These are phyloP conservation scores for Dendronephthya gigantea DNA, from an alignment of 64 coral and sea anemone genomes.

Conservation along the genomic window DNA sequence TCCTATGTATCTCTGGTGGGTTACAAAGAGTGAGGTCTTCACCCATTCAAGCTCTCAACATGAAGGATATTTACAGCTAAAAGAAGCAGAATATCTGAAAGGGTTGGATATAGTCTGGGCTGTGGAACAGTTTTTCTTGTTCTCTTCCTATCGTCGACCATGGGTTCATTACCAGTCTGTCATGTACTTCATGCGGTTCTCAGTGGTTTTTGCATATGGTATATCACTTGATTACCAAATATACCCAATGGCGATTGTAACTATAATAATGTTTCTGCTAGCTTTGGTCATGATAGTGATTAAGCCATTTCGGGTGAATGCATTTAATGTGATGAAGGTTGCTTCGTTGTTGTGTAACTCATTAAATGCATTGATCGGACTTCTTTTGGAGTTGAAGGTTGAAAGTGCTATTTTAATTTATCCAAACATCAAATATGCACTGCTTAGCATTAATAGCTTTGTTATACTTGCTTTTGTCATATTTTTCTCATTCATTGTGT, in stretches of 20 bases:
- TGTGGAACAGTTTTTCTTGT: constrained; percentile 91
- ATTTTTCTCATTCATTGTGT: constrained; percentile 62
- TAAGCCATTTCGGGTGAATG: constrained; percentile 61
- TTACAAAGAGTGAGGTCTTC: constrained; percentile 67
- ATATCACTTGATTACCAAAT: constrained; percentile 35
- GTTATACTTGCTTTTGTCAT: constrained; percentile 44
- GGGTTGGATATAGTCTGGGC: constrained; percentile 95
- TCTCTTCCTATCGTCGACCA: constrained; percentile 73
- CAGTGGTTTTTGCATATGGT: constrained; percentile 62
- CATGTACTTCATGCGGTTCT: constrained; percentile 57
- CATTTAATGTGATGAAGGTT: constrained; percentile 92
- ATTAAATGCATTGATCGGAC: constrained; percentile 61
- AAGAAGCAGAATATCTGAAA: constrained; percentile 94
- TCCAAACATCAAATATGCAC: constrained; percentile 54
- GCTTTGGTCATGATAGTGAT: constrained; percentile 65
- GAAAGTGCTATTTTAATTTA: constrained; percentile 61
- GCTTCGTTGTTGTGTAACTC: constrained; percentile 61
- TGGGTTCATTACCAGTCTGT: constrained; percentile 90
- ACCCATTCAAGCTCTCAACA: constrained; percentile 67
- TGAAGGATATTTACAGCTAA: constrained; percentile 79
- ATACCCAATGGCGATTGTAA: constrained; percentile 55
- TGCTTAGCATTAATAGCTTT: constrained; percentile 44
- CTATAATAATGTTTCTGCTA: constrained; percentile 54
- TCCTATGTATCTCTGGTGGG: constrained; percentile 77
- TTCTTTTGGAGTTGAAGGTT: constrained; percentile 57